Evolutionary conservation across 1,140 invertebrate genomes (phyloP).

Genomic region (Laupala kohalensis): DNA sequence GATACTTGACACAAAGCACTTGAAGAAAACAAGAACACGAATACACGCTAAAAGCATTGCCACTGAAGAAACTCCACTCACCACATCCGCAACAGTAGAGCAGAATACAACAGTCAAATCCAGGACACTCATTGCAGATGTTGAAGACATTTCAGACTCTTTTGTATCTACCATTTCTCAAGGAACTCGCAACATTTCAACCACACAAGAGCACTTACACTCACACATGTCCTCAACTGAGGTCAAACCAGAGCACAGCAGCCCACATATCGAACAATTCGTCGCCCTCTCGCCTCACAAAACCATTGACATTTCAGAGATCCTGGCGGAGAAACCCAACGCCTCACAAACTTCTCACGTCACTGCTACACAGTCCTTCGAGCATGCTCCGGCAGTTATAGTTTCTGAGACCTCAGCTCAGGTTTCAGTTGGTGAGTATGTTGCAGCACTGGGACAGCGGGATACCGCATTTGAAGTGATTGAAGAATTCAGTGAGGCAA

Average conservation of each 20-base stretch:
- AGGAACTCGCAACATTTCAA: neutral
- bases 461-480: conserved; percentile 3
- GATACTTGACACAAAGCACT: conserved; percentile 7
- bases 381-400: conserved; percentile 13
- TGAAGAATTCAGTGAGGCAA: neutral
- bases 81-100: neutral
- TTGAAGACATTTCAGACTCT: neutral
- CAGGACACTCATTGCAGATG: neutral
- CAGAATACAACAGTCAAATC: conserved; percentile 3
- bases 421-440: conserved; percentile 16
- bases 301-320: conserved; percentile 18
- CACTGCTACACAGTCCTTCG: conserved; percentile 16
- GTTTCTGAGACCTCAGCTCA: conserved; percentile 17
- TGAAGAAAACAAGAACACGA: conserved; percentile 8
- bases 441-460: conserved; percentile 1
- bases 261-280: conserved; percentile 5
- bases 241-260: conserved; percentile 16
- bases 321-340: conserved; percentile 10
- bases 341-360: conserved; percentile 14
- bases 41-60: conserved; percentile 1
- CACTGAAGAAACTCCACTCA: conserved; percentile 4
- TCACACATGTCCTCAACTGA: conserved; percentile 12
- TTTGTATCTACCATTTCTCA: neutral
- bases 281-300: conserved; percentile 13
- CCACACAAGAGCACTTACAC: conserved; percentile 13